Conservation (phyloP, 2,113 vertebrate genomes). For the Oenanthe melanoleuca region DNA sequence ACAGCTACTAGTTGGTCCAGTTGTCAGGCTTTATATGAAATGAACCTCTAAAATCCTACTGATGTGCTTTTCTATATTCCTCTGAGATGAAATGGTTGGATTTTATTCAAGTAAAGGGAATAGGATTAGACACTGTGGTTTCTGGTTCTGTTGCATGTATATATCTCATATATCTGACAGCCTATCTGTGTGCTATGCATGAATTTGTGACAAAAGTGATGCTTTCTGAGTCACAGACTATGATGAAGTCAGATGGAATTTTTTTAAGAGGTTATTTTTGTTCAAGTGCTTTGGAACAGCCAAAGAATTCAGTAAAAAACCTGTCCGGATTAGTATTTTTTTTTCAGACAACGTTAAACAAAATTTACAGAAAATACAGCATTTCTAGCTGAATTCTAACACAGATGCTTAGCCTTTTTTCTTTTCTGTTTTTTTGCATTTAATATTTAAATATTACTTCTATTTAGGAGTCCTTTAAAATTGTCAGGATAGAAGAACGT, state of each 20-base stretch:
- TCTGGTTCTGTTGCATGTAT: neutral
- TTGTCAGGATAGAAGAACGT: neutral
- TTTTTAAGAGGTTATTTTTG: neutral
- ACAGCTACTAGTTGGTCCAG: neutral
- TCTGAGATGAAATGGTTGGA: neutral
- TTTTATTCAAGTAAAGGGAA: neutral
- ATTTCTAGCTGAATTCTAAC: neutral
- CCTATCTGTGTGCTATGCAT: neutral
- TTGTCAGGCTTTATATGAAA: neutral
- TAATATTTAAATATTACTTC: neutral
- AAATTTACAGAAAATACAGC: neutral
- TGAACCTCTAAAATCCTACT: neutral
- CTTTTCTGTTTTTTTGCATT: neutral
- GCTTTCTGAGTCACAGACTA: constrained; percentile 1
- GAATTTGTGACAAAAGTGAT: constrained; percentile 10
- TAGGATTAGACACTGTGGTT: constrained; percentile 15
- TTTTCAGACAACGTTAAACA: neutral
- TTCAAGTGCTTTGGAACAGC: neutral
- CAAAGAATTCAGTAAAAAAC: neutral
- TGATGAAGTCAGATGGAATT: neutral
- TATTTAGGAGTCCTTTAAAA: neutral
- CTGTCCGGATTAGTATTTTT: neutral
- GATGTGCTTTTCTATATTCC: neutral
- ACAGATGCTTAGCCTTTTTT: neutral
- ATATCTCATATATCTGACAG: neutral